These are phyloP conservation scores for Barbus barbus DNA, from an alignment of 2,113 vertebrate genomes.

Conservation along the genomic window DNA sequence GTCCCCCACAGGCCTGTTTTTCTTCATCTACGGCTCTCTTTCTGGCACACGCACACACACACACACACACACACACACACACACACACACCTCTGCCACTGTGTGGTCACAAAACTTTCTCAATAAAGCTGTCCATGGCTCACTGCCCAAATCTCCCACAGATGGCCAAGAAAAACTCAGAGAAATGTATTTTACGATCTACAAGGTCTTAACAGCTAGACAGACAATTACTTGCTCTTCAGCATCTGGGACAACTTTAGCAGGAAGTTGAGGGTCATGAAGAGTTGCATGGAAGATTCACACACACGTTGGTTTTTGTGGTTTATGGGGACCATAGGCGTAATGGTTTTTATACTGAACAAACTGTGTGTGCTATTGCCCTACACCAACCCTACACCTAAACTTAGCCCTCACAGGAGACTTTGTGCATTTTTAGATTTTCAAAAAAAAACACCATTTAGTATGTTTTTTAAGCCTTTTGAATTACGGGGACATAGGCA, in stretches of 20 bases:
- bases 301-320: too few species aligned
- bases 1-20: conserved; percentile 14
- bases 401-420: too few species aligned
- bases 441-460: too few species aligned
- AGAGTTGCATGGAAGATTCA: neutral
- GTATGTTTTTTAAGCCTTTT: too few species aligned
- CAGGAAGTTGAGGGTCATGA: conserved; percentile 2
- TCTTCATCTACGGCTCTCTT: neutral
- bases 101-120: conserved; percentile 23
- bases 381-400: too few species aligned
- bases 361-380: too few species aligned
- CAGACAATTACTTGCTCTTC: conserved; percentile 41
- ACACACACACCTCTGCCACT: neutral
- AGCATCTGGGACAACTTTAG: neutral
- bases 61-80: conserved; percentile 4
- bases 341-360: too few species aligned
- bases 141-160: conserved; percentile 52
- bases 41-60: neutral
- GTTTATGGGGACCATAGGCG: too few species aligned
- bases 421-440: too few species aligned
- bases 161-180: conserved; percentile 30
- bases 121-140: conserved; percentile 61
- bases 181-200: conserved; percentile 54
- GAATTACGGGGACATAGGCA: too few species aligned
- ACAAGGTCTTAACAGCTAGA: conserved; percentile 54